phyloP scores from a whole-genome alignment of 1,140 invertebrate species.

The Teleopsis dalmanni region DNA sequence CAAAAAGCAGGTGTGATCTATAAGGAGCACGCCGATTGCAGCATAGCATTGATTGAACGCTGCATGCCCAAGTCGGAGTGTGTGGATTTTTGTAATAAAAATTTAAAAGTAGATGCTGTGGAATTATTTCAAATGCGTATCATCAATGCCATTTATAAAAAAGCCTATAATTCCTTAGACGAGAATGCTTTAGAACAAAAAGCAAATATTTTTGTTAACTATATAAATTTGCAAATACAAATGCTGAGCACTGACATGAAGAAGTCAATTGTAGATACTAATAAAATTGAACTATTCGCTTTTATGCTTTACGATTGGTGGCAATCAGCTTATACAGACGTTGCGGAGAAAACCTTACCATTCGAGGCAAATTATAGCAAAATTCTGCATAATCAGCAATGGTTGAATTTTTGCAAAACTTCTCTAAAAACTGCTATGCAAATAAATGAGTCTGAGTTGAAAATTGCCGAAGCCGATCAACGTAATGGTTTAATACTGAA shows the following conservation, averaged over 20 bases:
- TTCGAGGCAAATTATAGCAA: conserved; percentile 37
- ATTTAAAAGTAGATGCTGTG: conserved; percentile 52
- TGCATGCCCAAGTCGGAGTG: conserved; percentile 52
- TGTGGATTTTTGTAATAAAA: conserved; percentile 48
- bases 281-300: conserved; percentile 24
- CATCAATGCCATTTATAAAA: conserved; percentile 49
- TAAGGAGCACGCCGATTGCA: conserved; percentile 46
- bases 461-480: conserved; percentile 29
- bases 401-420: conserved; percentile 58
- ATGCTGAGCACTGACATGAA: conserved; percentile 50
- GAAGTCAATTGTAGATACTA: conserved; percentile 38
- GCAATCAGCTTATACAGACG: conserved; percentile 19
- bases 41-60: conserved; percentile 48
- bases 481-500: conserved; percentile 46
- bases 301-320: conserved; percentile 35
- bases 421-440: conserved; percentile 59
- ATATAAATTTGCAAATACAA: conserved; percentile 51
- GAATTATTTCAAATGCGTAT: conserved; percentile 52
- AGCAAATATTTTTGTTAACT: conserved; percentile 48
- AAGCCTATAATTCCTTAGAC: conserved; percentile 38
- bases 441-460: conserved; percentile 34
- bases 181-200: conserved; percentile 24
- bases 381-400: conserved; percentile 49
- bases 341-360: not conserved
- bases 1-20: conserved; percentile 57